These are phyloP conservation scores for Ochropleura plecta DNA, from an alignment of 2,888 invertebrate genomes.

Conservation along the genomic window DNA sequence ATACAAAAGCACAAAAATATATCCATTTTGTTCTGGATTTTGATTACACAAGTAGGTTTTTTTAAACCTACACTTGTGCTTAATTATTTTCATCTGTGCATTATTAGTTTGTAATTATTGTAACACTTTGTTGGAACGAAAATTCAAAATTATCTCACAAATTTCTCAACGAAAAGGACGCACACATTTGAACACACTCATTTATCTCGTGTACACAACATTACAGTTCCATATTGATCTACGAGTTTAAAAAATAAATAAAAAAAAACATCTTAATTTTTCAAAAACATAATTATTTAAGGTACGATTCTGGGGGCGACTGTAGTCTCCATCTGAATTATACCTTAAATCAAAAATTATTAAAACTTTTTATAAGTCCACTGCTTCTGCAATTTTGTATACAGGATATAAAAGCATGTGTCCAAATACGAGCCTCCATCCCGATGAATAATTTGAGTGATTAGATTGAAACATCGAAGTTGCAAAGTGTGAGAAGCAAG, in stretches of 20 bases:
- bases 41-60: no score
- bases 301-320: background rate
- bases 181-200: constrained; percentile 42
- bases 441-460: constrained; percentile 32
- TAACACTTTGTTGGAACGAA: constrained; percentile 24
- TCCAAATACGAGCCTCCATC: constrained; percentile 36
- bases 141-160: constrained; percentile 41
- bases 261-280: background rate
- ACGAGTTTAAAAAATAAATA: background rate
- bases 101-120: constrained; percentile 9
- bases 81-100: background rate
- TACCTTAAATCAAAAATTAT: background rate
- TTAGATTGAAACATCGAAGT: constrained; percentile 15
- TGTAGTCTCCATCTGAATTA: background rate
- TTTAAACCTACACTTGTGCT: background rate
- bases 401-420: constrained; percentile 45
- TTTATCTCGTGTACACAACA: constrained; percentile 37
- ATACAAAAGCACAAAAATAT: no score
- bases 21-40: no score
- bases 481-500: constrained; percentile 21
- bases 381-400: constrained; percentile 14
- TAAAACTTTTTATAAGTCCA: constrained; percentile 6
- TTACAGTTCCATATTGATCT: constrained; percentile 28
- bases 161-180: constrained; percentile 37
- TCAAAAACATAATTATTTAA: background rate